Percentiles rank a stretch among this genome's conserved stretches.
Conservation (phyloP, 1,140 invertebrate genomes). For the Drosophila oshimai region DNA sequence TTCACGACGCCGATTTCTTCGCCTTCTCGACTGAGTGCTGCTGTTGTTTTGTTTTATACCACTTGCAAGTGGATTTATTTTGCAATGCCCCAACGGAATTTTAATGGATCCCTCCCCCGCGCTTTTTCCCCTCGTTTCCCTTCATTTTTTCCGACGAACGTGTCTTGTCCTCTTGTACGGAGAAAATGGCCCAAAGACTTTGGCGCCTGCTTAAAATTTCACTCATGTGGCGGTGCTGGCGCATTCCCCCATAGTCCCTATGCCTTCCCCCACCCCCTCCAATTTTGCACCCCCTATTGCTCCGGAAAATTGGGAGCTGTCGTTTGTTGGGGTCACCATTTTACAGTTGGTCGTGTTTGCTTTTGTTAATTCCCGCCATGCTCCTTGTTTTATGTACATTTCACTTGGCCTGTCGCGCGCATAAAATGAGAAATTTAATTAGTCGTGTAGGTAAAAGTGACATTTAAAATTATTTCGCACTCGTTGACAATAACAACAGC, state of each 20-base stretch:
- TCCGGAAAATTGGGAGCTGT: background rate
- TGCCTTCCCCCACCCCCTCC: background rate
- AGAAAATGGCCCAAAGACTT: conserved; percentile 62
- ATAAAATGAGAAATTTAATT: conserved; percentile 79
- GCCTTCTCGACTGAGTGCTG: conserved; percentile 24
- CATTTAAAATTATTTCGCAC: conserved; percentile 63
- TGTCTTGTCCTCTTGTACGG: conserved; percentile 43
- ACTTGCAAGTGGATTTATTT: conserved; percentile 80
- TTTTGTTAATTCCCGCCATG: conserved; percentile 65
- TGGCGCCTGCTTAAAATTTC: conserved; percentile 72
- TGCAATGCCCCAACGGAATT: conserved; percentile 75
- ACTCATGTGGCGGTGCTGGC: conserved; percentile 60
- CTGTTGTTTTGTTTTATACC: conserved; percentile 52
- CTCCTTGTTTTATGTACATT: conserved; percentile 70
- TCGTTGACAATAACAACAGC: conserved; percentile 12
- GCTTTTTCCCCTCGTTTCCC: background rate
- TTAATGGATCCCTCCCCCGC: conserved; percentile 57
- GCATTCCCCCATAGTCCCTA: conserved; percentile 12
- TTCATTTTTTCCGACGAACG: conserved; percentile 32
- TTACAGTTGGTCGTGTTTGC: conserved; percentile 70
- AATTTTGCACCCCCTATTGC: background rate
- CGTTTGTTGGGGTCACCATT: conserved; percentile 32
- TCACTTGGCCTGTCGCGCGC: conserved; percentile 51
- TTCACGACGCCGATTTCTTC: conserved; percentile 18
- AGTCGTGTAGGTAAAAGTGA: conserved; percentile 75